phyloP scores from a whole-genome alignment of 2,797 vertebrate genomes.

The Melanotaenia boesemani region DNA sequence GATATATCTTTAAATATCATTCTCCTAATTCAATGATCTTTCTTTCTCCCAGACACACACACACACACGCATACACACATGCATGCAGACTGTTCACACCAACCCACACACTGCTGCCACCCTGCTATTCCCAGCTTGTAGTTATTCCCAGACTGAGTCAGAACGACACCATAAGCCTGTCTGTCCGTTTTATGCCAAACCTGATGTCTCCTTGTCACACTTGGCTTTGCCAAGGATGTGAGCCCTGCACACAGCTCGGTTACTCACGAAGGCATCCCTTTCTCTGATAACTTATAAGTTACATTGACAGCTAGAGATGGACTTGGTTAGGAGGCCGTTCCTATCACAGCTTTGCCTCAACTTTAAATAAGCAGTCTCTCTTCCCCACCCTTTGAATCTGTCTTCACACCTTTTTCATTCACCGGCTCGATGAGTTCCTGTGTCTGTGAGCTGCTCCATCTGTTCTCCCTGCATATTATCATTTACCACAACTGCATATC shows the following conservation, averaged over 20 bases:
- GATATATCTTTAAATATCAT: constrained; percentile 16
- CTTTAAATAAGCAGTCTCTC: constrained; percentile 70
- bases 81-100: constrained; percentile 71
- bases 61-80: constrained; percentile 27
- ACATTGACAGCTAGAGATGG: constrained; percentile 52
- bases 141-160: constrained; percentile 75
- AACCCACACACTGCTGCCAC: constrained; percentile 76
- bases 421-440: constrained; percentile 62
- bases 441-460: constrained; percentile 76
- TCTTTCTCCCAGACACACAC: constrained; percentile 18
- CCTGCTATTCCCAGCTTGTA: constrained; percentile 77
- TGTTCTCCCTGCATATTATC: constrained; percentile 66
- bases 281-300: constrained; percentile 50
- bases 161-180: constrained; percentile 71
- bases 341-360: constrained; percentile 42
- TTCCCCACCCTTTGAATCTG: constrained; percentile 59
- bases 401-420: constrained; percentile 72
- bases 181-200: constrained; percentile 71
- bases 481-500: constrained; percentile 53
- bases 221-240: constrained; percentile 29
- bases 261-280: constrained; percentile 11
- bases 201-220: constrained; percentile 68
- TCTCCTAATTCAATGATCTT: constrained; percentile 27
- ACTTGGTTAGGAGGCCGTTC: constrained; percentile 45
- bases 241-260: constrained; percentile 22